Conservation (phyloP, 1,140 invertebrate species). For the Apolygus lucorum region DNA sequence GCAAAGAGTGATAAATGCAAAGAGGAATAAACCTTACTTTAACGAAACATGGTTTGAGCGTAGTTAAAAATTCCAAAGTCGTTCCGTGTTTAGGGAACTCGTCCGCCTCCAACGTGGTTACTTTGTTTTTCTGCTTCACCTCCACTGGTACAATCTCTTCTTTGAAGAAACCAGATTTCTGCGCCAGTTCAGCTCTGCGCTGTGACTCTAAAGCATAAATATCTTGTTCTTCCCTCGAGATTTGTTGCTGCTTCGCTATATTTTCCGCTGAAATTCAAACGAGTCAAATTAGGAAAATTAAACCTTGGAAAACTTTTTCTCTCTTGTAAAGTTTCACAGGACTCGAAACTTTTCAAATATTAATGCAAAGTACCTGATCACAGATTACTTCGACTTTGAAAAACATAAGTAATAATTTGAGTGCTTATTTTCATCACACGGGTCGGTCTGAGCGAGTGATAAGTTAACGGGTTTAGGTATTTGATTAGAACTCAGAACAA, state of each 20-base stretch:
- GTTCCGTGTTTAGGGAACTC: slow-evolving; percentile 58
- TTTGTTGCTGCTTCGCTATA: slow-evolving; percentile 57
- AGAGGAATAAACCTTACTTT: slow-evolving; percentile 40
- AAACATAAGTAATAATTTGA: too few species aligned
- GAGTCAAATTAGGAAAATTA: too few species aligned
- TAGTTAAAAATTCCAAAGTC: slow-evolving; percentile 49
- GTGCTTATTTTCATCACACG: too few species aligned
- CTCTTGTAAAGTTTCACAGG: too few species aligned
- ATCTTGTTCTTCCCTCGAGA: slow-evolving; percentile 68
- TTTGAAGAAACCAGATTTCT: slow-evolving; percentile 54
- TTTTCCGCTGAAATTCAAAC: slow-evolving; percentile 56
- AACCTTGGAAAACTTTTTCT: too few species aligned
- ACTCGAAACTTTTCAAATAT: too few species aligned
- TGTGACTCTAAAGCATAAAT: slow-evolving; percentile 64
- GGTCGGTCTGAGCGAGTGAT: too few species aligned
- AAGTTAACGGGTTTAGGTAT: too few species aligned
- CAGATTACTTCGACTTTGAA: too few species aligned
- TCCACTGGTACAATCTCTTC: slow-evolving; percentile 60
- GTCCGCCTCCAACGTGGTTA: slow-evolving; percentile 45
- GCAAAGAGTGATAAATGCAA: neutral
- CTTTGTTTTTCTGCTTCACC: slow-evolving; percentile 45
- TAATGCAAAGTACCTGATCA: too few species aligned
- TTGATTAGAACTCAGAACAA: too few species aligned
- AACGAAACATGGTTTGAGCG: slow-evolving; percentile 54
- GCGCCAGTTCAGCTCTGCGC: slow-evolving; percentile 53